Conservation (phyloP, 2,888 invertebrate genomes). For the Sisyra terminalis region DNA sequence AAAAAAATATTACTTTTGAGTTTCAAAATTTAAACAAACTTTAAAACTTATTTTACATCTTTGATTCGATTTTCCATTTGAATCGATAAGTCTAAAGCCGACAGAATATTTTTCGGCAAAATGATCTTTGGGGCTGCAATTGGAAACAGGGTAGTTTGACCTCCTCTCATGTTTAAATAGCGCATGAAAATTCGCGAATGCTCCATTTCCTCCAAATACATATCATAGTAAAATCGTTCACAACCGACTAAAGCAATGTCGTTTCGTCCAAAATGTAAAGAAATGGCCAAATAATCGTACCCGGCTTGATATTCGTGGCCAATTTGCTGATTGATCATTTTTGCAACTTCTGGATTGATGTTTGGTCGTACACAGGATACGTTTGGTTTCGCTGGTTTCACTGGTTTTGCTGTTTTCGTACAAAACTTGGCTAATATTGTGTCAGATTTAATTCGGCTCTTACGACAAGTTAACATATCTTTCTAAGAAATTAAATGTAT, state of each 20-base stretch:
- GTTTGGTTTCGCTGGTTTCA: neutral
- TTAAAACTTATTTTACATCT: neutral
- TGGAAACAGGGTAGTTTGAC: constrained; percentile 22
- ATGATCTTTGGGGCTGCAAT: constrained; percentile 20
- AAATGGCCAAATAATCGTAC: constrained; percentile 43
- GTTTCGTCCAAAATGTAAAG: constrained; percentile 30
- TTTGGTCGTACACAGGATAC: too few species aligned
- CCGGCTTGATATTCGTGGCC: constrained; percentile 39
- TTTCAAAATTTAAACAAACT: too few species aligned
- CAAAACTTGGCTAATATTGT: neutral
- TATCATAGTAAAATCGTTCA: constrained; percentile 28
- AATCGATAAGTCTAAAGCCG: constrained; percentile 21
- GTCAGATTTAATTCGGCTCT: neutral
- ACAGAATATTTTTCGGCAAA: constrained; percentile 24
- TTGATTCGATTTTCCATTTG: too few species aligned
- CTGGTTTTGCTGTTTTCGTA: neutral
- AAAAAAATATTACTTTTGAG: neutral
- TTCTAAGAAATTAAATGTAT: too few species aligned
- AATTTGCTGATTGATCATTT: constrained; percentile 35
- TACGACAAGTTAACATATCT: too few species aligned
- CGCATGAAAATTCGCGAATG: constrained; percentile 29
- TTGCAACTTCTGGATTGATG: constrained; percentile 26
- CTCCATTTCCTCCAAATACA: constrained; percentile 31
- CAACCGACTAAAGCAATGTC: constrained; percentile 28
- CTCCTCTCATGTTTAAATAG: constrained; percentile 31